Base-by-base conservation (phyloP, 1,140 invertebrate species). In the Microplitis demolitor region DNA sequence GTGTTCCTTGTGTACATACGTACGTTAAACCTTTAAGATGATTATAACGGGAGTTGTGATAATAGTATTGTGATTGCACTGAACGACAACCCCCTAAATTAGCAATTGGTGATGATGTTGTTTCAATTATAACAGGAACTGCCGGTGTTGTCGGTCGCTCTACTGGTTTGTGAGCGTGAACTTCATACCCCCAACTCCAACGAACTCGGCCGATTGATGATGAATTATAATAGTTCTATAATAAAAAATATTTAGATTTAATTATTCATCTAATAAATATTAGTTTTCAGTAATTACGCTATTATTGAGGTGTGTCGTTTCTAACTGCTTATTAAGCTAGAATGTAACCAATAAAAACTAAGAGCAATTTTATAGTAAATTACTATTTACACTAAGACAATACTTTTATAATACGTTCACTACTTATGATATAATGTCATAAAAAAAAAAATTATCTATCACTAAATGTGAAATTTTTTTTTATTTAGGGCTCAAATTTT, bases 11-110 rank as follows among this genome's bases (percentile, higher is more conserved):
- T 8, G 71, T 34, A 33, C 75, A 76, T 1, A 74, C 14, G 34
- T 73, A 76, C 24, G 64, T 74, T 2, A 73, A 45, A 8, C 71
- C 71, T 11, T 39, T 35, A 0, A 72, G 56, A n/a, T 72, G 54
- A 50, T 72, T 67, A 39, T 72, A 72, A 34, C 64, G 64, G 45
- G 60, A 54, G 34, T 66, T 54, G 39, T 72, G 39, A 31, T 56
- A 69, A 64, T 73, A 64, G 3, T 63, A 9, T 35, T 69, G 33
- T 9, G 2, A 39, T 75, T 31, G 71, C 69, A 11, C 66, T 71
- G 33, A 50, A 69, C 33, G 79, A 78, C 14, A 35, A 62, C 60
- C 72, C 76, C 16, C 54, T 51, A 34, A 74, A 54, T 16, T 33
- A n/a, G 31, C 60, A 13, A 53, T 13, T 37, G 72, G 70, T 24